Conservation (phyloP, 2,797 vertebrate genomes). For the Onychomys arenicola region DNA sequence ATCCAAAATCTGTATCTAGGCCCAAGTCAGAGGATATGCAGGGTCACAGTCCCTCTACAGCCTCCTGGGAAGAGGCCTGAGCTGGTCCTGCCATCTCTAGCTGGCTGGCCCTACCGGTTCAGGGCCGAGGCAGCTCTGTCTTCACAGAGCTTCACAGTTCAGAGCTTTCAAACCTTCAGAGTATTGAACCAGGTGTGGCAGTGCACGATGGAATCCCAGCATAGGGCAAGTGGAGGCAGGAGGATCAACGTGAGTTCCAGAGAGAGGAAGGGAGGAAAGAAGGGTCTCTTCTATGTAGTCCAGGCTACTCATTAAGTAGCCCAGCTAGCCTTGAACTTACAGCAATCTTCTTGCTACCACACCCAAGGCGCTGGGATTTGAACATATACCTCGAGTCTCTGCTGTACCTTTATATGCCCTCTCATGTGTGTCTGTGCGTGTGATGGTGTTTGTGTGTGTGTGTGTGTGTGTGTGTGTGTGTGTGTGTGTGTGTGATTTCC, state of each 20-base stretch:
- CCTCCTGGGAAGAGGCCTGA: background rate
- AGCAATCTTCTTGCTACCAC: background rate
- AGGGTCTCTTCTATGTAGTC: background rate
- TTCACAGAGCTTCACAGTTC: background rate
- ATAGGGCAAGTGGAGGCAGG: background rate
- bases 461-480: background rate
- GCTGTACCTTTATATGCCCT: background rate
- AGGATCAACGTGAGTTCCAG: background rate
- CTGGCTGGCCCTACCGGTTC: background rate
- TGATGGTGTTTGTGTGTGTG: background rate
- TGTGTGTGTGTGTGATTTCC: background rate
- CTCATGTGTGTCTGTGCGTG: background rate
- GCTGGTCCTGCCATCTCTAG: background rate
- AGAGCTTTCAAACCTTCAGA: background rate
- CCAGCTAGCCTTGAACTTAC: background rate
- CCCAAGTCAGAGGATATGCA: background rate
- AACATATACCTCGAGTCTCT: background rate
- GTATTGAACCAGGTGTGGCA: background rate
- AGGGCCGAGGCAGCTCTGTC: background rate
- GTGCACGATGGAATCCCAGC: background rate
- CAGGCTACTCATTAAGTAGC: background rate
- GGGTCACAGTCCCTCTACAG: no score
- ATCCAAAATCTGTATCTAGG: background rate
- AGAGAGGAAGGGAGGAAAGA: background rate
- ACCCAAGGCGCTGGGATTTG: background rate